A percentile compares a stretch with the other conserved stretches of the same genome.
phyloP scores from a whole-genome alignment of 2,113 vertebrate species.

The Corythaixoides concolor region DNA sequence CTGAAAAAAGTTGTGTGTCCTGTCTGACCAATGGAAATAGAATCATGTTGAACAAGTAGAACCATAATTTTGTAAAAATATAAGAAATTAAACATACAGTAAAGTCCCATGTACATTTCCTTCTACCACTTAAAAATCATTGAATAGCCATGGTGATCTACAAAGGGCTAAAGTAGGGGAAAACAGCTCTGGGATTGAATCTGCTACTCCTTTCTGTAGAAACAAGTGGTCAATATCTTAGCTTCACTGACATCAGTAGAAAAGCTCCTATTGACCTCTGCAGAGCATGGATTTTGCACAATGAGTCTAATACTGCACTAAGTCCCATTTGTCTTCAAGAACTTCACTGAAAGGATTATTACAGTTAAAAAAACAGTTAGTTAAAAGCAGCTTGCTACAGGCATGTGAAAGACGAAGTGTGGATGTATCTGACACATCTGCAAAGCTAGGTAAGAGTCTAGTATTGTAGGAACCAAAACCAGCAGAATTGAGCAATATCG shows the following conservation, averaged over 20 bases:
- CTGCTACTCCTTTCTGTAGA: neutral
- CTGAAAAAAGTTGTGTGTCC: neutral
- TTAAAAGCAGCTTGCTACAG: neutral
- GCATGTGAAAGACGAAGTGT: neutral
- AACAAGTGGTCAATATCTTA: neutral
- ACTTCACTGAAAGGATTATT: neutral
- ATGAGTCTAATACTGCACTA: neutral
- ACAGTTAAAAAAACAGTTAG: constrained; percentile 37
- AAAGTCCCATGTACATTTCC: neutral
- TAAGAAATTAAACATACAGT: neutral
- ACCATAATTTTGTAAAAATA: no score
- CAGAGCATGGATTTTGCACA: constrained; percentile 16
- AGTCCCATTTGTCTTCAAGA: neutral
- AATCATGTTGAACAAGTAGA: neutral
- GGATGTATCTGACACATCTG: neutral
- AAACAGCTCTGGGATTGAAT: neutral
- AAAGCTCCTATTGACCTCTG: neutral
- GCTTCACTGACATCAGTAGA: neutral
- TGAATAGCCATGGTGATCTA: neutral
- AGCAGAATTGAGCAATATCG: neutral
- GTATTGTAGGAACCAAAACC: neutral
- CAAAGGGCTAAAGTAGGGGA: neutral
- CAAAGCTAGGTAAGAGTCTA: neutral
- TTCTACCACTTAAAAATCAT: fast-evolving
- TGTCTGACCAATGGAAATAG: neutral